phyloP scores from a whole-genome alignment of 2,888 invertebrate genomes.

The Seira musarum region DNA sequence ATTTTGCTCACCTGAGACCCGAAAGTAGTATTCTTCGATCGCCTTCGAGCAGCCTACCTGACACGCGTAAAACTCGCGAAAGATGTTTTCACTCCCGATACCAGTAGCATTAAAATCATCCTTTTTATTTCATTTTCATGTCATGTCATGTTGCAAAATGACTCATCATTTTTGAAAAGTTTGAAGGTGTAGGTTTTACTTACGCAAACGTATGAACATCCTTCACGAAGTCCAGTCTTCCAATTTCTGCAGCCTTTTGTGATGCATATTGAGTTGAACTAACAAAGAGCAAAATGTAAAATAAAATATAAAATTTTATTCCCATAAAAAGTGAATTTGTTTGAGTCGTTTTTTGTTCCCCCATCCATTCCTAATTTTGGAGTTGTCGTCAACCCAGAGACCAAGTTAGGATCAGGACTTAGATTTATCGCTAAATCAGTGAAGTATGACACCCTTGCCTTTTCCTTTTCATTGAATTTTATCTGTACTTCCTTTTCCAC shows the following conservation, averaged over 20 bases:
- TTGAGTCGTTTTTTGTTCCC: too few species aligned
- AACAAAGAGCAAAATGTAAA: conserved; percentile 39
- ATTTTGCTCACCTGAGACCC: conserved; percentile 56
- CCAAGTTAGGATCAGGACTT: too few species aligned
- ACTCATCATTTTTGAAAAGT: too few species aligned
- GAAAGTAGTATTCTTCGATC: conserved; percentile 65
- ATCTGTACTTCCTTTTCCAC: too few species aligned
- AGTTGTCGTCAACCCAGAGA: too few species aligned
- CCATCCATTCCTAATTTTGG: too few species aligned
- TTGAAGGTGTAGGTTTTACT: too few species aligned
- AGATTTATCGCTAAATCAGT: too few species aligned
- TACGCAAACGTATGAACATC: conserved; percentile 66
- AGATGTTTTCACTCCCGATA: conserved; percentile 63
- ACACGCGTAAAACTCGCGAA: conserved; percentile 65
- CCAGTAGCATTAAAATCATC: too few species aligned
- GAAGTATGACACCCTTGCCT: conserved; percentile 48
- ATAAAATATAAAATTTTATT: neutral
- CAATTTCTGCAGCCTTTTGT: conserved; percentile 66
- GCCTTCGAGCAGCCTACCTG: conserved; percentile 67
- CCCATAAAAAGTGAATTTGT: conserved; percentile 1
- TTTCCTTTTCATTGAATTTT: too few species aligned
- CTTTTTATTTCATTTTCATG: too few species aligned
- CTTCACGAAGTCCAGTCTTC: conserved; percentile 65
- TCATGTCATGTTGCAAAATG: too few species aligned
- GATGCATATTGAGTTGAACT: conserved; percentile 66